Base-by-base conservation (phyloP, 2,888 invertebrate genomes). In the Anthophora plumipes region DNA sequence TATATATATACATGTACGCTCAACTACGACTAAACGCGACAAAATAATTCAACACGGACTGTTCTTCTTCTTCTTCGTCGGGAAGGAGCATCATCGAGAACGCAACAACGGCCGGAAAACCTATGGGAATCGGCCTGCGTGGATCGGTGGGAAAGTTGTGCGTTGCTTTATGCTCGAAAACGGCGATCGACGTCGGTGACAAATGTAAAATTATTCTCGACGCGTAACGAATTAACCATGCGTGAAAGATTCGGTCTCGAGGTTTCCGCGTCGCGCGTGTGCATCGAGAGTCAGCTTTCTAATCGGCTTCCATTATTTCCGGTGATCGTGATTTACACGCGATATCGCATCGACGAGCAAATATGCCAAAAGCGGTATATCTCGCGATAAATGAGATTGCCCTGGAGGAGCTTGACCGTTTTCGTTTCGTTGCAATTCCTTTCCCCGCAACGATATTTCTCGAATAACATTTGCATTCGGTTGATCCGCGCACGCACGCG, bases 241-340 rank as follows among this genome's bases (percentile, higher is more conserved):
- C 78, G 78, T 74, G 87, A 84, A 85, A 85, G 80, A 64, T 76
- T 60, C 66, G 83, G 64, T 61, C 55, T 46, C 61, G 80, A 85
- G 78, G 75, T 84, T 85, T 86, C 73, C 86, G 85, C 78, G 77
- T 82, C 74, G 31, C 64, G 61, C 77, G 52, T 63, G 61, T 61
- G 48, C 76, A 55, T 46, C 73, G 82, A 57, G 48, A 83, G 71
- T 77, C 84, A 81, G 82, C 87, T 87, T 87, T 87, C 87, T 88
- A 88, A 88, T 88, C 88, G 86, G 72, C 83, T 74, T 67, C 83
- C 83, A 82, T 88, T 88, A 88, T 88, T 88, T 85, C 87, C 87
- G 85, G 79, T 64, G 85, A 88, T 77, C 80, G 48, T 85, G 87
- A 88, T 86, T 88, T 86, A 86, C 73, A 71, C 79, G 80, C 77